Evolutionary conservation across 2,113 vertebrate species (phyloP).

Genomic region (Micromys minutus): DNA sequence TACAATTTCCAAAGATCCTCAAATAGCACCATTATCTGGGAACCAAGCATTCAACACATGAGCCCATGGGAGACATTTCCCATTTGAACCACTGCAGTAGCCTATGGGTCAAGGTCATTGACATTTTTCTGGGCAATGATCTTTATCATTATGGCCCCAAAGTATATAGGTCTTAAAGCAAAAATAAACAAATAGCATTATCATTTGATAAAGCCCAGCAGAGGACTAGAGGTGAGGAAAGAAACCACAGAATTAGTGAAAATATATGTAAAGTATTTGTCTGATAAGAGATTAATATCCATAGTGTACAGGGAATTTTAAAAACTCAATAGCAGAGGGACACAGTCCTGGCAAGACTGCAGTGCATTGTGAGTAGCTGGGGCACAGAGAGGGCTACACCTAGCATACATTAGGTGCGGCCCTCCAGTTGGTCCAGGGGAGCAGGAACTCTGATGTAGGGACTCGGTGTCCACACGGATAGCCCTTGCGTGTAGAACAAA

Average conservation of each 20-base stretch:
- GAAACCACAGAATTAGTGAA: neutral
- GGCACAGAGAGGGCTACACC: too few species aligned
- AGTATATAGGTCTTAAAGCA: neutral
- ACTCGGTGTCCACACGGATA: too few species aligned
- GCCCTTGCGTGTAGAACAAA: too few species aligned
- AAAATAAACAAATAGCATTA: neutral
- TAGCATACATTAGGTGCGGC: too few species aligned
- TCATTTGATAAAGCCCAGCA: neutral
- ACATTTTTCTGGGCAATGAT: neutral
- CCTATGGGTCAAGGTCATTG: neutral
- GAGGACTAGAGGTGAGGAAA: neutral
- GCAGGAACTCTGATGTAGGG: too few species aligned
- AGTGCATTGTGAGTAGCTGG: too few species aligned
- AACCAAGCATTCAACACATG: neutral
- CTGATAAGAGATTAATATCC: neutral
- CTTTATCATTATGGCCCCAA: neutral
- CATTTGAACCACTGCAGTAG: neutral
- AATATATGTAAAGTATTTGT: neutral
- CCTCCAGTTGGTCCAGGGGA: too few species aligned
- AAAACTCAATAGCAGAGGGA: neutral
- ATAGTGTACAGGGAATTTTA: neutral
- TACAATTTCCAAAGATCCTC: neutral
- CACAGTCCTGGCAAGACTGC: too few species aligned
- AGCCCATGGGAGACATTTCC: too few species aligned
- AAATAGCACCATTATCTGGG: neutral